Percentiles rank a stretch among this genome's conserved stretches.
These are phyloP conservation scores for Tetropium fuscum DNA, from an alignment of 2,888 invertebrate species.

Conservation along the genomic window DNA sequence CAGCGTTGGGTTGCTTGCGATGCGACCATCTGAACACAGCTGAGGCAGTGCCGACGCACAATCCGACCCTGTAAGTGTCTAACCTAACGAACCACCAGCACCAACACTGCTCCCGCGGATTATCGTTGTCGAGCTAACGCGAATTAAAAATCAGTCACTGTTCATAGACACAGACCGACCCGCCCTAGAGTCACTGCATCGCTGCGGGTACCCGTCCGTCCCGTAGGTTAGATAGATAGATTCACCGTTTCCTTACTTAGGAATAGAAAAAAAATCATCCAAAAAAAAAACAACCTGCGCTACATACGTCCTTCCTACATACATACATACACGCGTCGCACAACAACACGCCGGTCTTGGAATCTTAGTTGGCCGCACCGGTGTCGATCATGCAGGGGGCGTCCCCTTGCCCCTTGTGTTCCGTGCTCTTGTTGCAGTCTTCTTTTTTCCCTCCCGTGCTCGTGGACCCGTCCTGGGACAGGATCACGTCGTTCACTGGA, in stretches of 20 bases:
- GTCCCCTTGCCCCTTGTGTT: slow-evolving; percentile 65
- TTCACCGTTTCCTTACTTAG: slow-evolving; percentile 5
- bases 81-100: slow-evolving; percentile 30
- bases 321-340: slow-evolving; percentile 12
- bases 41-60: slow-evolving; percentile 46
- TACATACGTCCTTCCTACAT: slow-evolving; percentile 10
- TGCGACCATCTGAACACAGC: slow-evolving; percentile 52
- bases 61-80: slow-evolving; percentile 47
- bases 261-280: slow-evolving; percentile 14
- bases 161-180: slow-evolving; percentile 2
- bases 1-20: slow-evolving; percentile 55
- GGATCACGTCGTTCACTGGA: slow-evolving; percentile 59
- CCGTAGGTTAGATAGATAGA: background rate
- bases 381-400: slow-evolving; percentile 50
- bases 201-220: slow-evolving; percentile 6
- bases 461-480: slow-evolving; percentile 51
- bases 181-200: slow-evolving; percentile 13
- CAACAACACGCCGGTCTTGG: slow-evolving; percentile 19
- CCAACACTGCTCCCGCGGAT: slow-evolving; percentile 42
- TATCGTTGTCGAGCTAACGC: slow-evolving; percentile 52
- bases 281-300: slow-evolving; percentile 13
- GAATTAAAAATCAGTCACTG: slow-evolving; percentile 46
- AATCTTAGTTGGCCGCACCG: slow-evolving; percentile 27
- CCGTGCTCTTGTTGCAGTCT: slow-evolving; percentile 54
- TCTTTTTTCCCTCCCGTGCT: slow-evolving; percentile 52